Conservation (phyloP, 2,888 invertebrate genomes). For the Syrista parreyssii region DNA sequence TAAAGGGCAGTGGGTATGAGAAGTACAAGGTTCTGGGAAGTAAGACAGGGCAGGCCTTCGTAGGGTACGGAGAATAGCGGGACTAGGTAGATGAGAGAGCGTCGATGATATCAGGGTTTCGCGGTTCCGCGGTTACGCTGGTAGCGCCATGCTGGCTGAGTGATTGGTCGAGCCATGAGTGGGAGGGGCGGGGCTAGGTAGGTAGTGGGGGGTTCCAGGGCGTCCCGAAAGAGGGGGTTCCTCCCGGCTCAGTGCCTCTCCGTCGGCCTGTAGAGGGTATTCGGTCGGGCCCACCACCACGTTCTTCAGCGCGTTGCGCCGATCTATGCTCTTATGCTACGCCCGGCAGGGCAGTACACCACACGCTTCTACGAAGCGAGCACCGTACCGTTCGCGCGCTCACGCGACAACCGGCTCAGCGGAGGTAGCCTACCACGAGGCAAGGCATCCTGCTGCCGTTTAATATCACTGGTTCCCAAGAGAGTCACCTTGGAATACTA, state of each 20-base stretch:
- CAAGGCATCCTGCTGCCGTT: not conserved
- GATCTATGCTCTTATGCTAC: constrained; percentile 44
- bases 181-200: constrained; percentile 43
- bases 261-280: constrained; percentile 8
- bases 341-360: constrained; percentile 54
- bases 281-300: constrained; percentile 32
- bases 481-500: not conserved
- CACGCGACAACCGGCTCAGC: constrained; percentile 6
- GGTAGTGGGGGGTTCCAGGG: not conserved
- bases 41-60: not conserved
- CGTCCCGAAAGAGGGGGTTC: constrained; percentile 23
- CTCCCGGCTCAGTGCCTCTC: constrained; percentile 7
- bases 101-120: constrained; percentile 7
- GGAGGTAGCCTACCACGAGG: not conserved
- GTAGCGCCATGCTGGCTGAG: constrained; percentile 56
- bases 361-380: constrained; percentile 53
- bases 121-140: constrained; percentile 25
- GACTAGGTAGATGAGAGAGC: constrained; percentile 3
- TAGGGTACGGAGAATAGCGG: not conserved
- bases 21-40: not conserved
- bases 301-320: constrained; percentile 10
- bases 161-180: constrained; percentile 47
- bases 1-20: not conserved
- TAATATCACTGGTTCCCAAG: not conserved
- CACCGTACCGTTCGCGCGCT: constrained; percentile 35